A percentile compares a stretch with the other conserved stretches of the same genome.
phyloP scores from a whole-genome alignment of 2,797 vertebrate genomes.

The Mormyrops boulengeri region DNA sequence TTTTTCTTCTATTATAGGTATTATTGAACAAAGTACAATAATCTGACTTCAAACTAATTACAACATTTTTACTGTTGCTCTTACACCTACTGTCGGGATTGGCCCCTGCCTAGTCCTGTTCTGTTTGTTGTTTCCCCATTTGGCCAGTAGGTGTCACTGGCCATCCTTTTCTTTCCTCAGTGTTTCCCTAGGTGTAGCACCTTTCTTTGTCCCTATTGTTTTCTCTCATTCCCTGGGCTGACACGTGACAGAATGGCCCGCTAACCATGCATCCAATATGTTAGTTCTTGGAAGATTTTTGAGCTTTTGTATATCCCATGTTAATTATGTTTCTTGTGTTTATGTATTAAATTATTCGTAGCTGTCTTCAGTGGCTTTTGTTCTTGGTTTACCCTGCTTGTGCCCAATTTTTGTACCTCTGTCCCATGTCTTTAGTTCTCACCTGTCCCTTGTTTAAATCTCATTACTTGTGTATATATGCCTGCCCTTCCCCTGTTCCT shows the following conservation, averaged over 20 bases:
- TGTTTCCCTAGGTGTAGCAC: neutral
- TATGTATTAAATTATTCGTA: neutral
- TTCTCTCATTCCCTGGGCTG: neutral
- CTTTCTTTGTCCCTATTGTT: neutral
- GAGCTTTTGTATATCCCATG: neutral
- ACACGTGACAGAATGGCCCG: neutral
- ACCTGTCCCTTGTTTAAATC: neutral
- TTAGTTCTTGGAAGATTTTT: neutral
- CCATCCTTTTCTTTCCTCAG: neutral
- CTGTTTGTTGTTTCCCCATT: neutral
- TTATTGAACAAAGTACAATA: neutral
- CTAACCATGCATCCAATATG: neutral
- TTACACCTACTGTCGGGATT: neutral
- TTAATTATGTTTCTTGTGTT: neutral
- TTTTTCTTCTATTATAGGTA: slow-evolving; percentile 30
- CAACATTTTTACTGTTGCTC: neutral
- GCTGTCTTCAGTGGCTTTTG: neutral
- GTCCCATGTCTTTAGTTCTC: neutral
- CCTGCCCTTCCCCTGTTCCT: neutral
- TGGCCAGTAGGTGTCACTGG: neutral
- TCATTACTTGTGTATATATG: neutral
- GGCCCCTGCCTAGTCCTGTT: neutral
- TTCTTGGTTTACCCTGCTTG: neutral
- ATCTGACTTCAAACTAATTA: neutral
- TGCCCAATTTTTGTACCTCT: neutral